phyloP scores from a whole-genome alignment of 2,113 vertebrate genomes.

The Zapornia atra region DNA sequence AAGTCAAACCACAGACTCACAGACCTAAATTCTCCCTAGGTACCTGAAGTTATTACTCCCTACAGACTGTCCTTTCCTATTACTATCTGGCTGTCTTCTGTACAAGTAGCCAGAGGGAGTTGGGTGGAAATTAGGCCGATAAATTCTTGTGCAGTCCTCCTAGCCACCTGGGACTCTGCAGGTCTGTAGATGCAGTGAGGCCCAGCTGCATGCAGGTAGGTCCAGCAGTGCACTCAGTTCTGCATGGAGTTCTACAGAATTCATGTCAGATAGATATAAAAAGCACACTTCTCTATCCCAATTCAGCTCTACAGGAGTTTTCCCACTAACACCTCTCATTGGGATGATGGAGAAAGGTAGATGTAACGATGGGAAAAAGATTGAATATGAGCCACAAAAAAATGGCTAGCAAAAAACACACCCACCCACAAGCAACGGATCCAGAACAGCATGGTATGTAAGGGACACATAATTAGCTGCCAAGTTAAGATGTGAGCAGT shows the following conservation, averaged over 20 bases:
- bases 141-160: background rate
- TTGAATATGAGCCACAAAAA: background rate
- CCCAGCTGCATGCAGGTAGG: background rate
- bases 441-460: background rate
- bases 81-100: background rate
- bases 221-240: background rate
- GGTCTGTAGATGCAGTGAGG: background rate
- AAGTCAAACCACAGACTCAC: background rate
- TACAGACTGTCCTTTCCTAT: background rate
- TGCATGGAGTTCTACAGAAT: background rate
- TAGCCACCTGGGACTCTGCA: background rate
- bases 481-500: background rate
- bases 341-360: background rate
- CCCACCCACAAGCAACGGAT: background rate
- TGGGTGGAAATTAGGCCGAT: background rate
- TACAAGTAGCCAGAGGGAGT: background rate
- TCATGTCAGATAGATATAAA: background rate
- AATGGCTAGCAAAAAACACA: conserved; percentile 9
- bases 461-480: conserved; percentile 12
- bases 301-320: background rate
- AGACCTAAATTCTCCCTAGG: background rate
- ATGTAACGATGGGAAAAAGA: background rate
- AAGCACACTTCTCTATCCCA: background rate
- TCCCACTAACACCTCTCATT: background rate
- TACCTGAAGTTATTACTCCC: background rate